A percentile compares a stretch with the other conserved stretches of the same genome.
These are phyloP conservation scores for Nomada fabriciana DNA, from an alignment of 2,888 invertebrate genomes.

Conservation along the genomic window DNA sequence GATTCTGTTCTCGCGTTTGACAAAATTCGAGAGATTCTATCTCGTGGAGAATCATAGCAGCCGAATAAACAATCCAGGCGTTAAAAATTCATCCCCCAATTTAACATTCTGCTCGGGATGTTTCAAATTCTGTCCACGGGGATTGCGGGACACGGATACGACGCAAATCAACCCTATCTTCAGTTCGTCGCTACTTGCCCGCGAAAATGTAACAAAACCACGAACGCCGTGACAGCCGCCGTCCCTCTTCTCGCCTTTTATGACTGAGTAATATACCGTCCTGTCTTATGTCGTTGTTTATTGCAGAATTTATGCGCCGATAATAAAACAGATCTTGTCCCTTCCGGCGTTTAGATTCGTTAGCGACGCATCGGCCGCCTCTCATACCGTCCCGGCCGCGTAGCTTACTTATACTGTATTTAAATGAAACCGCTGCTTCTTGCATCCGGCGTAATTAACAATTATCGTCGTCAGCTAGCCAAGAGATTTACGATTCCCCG, in stretches of 20 bases:
- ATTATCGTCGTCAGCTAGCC: slow-evolving; percentile 39
- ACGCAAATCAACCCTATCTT: slow-evolving; percentile 17
- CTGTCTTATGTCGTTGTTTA: slow-evolving; percentile 50
- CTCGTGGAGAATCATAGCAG: neutral
- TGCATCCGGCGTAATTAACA: slow-evolving; percentile 52
- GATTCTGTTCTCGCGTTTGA: neutral
- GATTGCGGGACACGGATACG: neutral
- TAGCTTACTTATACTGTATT: slow-evolving; percentile 19
- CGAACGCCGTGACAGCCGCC: slow-evolving; percentile 16
- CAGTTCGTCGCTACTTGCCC: neutral
- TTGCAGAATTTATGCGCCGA: slow-evolving; percentile 50
- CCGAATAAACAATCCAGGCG: neutral
- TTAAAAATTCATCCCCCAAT: too few relatives aligned
- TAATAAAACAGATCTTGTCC: slow-evolving; percentile 54
- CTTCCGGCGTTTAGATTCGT: slow-evolving; percentile 60
- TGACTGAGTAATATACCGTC: slow-evolving; percentile 43
- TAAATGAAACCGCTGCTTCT: slow-evolving; percentile 52
- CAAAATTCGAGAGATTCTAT: neutral
- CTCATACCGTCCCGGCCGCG: neutral
- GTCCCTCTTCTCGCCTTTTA: slow-evolving; percentile 46
- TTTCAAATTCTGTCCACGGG: too few relatives aligned
- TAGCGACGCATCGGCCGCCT: slow-evolving; percentile 40
- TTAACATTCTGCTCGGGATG: too few relatives aligned
- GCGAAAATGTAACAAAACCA: slow-evolving; percentile 48
- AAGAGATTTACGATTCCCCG: slow-evolving; percentile 37